These are phyloP conservation scores for Xerus inauris DNA, from an alignment of 2,113 vertebrate genomes.

Conservation along the genomic window DNA sequence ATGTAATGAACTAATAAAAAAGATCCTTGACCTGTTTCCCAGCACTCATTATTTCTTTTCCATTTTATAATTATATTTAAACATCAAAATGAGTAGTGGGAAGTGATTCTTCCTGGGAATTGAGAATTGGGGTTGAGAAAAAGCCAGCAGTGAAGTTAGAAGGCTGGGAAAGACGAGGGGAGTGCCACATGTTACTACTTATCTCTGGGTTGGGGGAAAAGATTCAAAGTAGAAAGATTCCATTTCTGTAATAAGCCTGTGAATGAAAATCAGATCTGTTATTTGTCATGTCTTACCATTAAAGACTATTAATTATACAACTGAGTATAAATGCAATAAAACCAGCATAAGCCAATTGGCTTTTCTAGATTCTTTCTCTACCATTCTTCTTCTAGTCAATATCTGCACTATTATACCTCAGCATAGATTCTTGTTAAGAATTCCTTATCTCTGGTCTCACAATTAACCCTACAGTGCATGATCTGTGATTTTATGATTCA, in stretches of 20 bases:
- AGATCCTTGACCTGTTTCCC: background rate
- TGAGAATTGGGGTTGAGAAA: slow-evolving; percentile 25
- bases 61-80: background rate
- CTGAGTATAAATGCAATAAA: background rate
- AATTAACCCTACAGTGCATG: background rate
- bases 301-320: background rate
- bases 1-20: no score
- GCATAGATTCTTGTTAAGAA: background rate
- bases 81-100: background rate
- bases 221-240: background rate
- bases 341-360: no score
- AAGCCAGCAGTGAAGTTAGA: background rate
- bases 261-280: background rate
- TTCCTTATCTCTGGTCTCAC: background rate
- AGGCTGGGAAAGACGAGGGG: background rate
- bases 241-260: background rate
- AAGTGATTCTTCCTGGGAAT: background rate
- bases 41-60: background rate
- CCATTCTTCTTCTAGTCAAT: background rate
- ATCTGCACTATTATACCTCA: background rate
- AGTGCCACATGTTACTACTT: background rate
- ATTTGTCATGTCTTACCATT: background rate
- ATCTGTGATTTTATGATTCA: background rate
- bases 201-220: background rate
- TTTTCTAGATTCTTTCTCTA: background rate